phyloP scores from a whole-genome alignment of 1,140 invertebrate species.

The Leptinotarsa undecemlineata region DNA sequence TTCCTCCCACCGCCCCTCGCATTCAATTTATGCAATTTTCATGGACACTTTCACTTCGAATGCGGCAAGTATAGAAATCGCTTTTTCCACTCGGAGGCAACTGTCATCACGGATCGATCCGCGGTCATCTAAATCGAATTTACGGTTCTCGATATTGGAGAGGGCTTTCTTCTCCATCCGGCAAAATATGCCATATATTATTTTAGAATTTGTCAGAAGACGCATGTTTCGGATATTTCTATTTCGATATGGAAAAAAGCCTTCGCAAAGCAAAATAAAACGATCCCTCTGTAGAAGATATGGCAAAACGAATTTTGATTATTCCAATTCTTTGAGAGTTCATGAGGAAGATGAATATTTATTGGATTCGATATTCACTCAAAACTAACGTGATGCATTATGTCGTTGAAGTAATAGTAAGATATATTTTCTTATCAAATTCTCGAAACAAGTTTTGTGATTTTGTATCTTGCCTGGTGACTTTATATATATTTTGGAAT shows the following conservation, averaged over 20 bases:
- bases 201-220: constrained; percentile 18
- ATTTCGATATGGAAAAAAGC: not conserved
- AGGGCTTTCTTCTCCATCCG: constrained; percentile 21
- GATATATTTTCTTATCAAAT: no score
- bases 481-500: no score
- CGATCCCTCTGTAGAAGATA: no score
- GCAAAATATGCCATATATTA: constrained; percentile 26
- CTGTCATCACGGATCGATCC: constrained; percentile 22
- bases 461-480: no score
- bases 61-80: constrained; percentile 16
- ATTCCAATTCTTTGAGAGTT: no score
- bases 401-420: no score
- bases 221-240: constrained; percentile 16
- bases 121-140: constrained; percentile 28
- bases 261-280: no score
- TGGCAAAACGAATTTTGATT: no score
- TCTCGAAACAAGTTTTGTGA: no score
- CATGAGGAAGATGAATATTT: no score
- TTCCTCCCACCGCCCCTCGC: not conserved
- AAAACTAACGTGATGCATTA: no score
- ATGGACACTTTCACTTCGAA: constrained; percentile 23
- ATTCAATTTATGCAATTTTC: constrained; percentile 24
- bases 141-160: constrained; percentile 22
- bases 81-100: constrained; percentile 25
- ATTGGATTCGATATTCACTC: no score